These are phyloP conservation scores for Conus ventricosus DNA, from an alignment of 1,140 invertebrate genomes.

Conservation along the genomic window DNA sequence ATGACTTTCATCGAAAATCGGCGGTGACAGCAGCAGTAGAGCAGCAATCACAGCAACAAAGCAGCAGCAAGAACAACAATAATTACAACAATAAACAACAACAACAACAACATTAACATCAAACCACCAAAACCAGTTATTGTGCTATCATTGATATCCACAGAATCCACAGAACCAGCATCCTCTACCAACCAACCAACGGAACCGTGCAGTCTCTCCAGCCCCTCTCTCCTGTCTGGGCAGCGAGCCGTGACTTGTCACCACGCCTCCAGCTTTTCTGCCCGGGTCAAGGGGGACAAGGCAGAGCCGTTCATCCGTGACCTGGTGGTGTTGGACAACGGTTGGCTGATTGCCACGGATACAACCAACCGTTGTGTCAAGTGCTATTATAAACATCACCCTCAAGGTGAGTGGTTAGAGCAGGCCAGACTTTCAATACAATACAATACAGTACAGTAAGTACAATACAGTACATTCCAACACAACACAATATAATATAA, in stretches of 20 bases:
- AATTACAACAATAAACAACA: too few species aligned
- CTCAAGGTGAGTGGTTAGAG: background rate
- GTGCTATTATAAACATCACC: background rate
- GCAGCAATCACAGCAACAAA: too few species aligned
- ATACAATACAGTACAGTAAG: too few species aligned
- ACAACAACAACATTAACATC: too few species aligned
- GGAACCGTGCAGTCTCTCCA: background rate
- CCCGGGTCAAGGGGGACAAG: slow-evolving; percentile 12
- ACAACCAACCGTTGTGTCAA: slow-evolving; percentile 23
- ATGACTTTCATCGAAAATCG: too few species aligned
- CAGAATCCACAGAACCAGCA: background rate
- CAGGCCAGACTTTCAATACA: too few species aligned
- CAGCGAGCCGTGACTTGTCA: background rate
- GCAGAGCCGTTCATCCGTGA: slow-evolving; percentile 12
- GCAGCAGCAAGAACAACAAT: too few species aligned
- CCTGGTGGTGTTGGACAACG: background rate
- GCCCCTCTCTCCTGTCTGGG: background rate
- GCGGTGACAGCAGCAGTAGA: too few species aligned
- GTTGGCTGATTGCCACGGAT: slow-evolving; percentile 28
- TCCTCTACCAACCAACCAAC: background rate
- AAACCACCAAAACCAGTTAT: too few species aligned
- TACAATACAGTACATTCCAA: too few species aligned
- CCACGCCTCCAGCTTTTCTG: background rate
- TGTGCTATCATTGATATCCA: too few species aligned
- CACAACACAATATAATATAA: too few species aligned